Base-by-base conservation (phyloP, 2,888 invertebrate species). In the Scaptomyza polygonia region DNA sequence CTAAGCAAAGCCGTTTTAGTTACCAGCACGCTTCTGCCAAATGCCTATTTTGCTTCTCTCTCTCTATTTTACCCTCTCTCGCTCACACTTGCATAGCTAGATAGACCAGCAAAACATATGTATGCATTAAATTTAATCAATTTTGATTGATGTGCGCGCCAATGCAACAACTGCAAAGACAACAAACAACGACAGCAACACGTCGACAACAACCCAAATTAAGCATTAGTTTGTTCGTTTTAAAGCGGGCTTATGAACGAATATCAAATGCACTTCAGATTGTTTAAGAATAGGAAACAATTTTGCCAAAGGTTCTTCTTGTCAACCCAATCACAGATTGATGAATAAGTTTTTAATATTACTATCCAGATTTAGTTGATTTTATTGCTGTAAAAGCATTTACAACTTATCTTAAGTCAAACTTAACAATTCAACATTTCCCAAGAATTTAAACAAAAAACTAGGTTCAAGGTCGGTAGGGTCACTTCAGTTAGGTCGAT, bases 71-170 rank as follows among this genome's bases (percentile, higher is more conserved):
- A 1, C n/a, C 0, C 11, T 21, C n/a, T 4, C 6, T 18, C 32
- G 5, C 8, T 32, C 7, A 0, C 2, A 12, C 29, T 25, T 21
- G 3, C 59, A 40, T 27, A 40, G 32, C 27, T 12, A 47, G 21
- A 25, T 43, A 18, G 47, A 18, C 11, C 11, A 12, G 47, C 16
- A 42, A 32, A 66, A 57, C 53, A 69, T 59, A 72, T 64, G 56
- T 61, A 53, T 73, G 75, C 57, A 65, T 69, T 72, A 64, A 73
- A 69, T 86, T 73, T 80, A 82, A 83, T 86, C 82, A 82, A 78
- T 80, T 83, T 80, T 82, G 82, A 82, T 82, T 82, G 86, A 82
- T 82, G 82, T 86, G 57, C 80, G 78, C 83, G 80, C 30, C 65
- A 61, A 53, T 53, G 52, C 62, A 59, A 32, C 69, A 70, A 30